Percentiles rank a stretch among this genome's conserved stretches.
Conservation (phyloP, 2,797 vertebrate genomes). For the Sebastes steindachneri region DNA sequence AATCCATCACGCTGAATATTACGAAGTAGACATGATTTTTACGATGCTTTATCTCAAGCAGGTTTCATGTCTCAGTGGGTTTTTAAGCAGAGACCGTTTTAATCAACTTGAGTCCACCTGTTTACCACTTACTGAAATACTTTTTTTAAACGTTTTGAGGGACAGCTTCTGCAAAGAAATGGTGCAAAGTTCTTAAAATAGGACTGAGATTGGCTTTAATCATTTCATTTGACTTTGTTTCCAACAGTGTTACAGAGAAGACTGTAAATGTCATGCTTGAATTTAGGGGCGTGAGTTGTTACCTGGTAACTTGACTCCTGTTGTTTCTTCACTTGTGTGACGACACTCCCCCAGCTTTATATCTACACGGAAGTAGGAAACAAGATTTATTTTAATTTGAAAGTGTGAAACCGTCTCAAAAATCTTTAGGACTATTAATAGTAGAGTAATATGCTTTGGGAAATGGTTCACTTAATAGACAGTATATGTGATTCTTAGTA, state of each 20-base stretch:
- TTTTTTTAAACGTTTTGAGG: not conserved
- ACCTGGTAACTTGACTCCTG: not conserved
- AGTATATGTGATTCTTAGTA: not conserved
- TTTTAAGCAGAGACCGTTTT: not conserved
- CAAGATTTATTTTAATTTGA: not conserved
- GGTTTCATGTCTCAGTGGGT: not conserved
- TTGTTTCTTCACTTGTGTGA: not conserved
- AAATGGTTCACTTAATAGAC: conserved; percentile 21
- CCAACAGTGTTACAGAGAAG: not conserved
- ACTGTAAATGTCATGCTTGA: not conserved
- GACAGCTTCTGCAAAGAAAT: not conserved
- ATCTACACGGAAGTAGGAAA: not conserved
- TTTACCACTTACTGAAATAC: not conserved
- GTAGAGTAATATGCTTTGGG: conserved; percentile 17
- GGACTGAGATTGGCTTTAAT: not conserved
- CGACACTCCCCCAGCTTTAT: not conserved
- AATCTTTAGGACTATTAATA: not conserved
- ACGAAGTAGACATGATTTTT: not conserved
- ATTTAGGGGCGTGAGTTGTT: not conserved
- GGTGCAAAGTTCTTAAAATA: not conserved
- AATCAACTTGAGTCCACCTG: not conserved
- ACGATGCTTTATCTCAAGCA: not conserved
- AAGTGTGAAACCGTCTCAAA: not conserved
- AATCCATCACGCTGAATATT: not conserved
- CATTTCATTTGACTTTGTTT: not conserved